phyloP scores from a whole-genome alignment of 2,797 vertebrate species.

The Orientallactaga sibirica region DNA sequence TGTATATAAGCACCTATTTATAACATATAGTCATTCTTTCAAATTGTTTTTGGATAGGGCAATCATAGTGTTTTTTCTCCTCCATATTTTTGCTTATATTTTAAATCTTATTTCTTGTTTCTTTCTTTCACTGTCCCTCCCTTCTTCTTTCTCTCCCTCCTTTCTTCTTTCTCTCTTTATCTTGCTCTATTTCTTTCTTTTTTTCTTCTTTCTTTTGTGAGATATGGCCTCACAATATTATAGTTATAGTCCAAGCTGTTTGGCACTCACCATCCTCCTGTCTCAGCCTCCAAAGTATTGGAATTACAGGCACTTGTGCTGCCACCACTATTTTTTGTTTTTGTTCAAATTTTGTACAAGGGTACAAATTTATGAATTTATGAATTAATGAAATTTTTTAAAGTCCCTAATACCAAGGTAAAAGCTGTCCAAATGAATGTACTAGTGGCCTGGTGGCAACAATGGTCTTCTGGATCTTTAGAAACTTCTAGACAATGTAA shows the following conservation, averaged over 20 bases:
- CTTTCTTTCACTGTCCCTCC: no score
- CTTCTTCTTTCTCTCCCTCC: no score
- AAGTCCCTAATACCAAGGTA: not conserved
- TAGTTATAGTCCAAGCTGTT: not conserved
- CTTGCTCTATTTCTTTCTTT: no score
- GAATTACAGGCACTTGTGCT: not conserved
- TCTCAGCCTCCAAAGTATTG: not conserved
- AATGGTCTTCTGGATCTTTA: not conserved
- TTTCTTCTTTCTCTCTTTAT: no score
- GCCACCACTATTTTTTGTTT: not conserved
- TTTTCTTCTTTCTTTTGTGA: not conserved
- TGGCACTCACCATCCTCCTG: not conserved
- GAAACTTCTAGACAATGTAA: slow-evolving; percentile 1
- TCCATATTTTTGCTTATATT: not conserved
- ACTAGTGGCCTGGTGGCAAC: not conserved
- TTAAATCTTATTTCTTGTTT: not conserved
- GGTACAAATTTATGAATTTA: no score
- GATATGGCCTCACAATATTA: not conserved
- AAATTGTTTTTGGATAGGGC: not conserved
- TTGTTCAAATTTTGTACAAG: not conserved
- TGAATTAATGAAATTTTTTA: not conserved
- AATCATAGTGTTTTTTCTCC: not conserved
- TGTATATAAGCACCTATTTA: not conserved
- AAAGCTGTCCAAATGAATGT: not conserved
- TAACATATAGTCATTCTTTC: slow-evolving; percentile 24